phyloP scores from a whole-genome alignment of 2,113 vertebrate species.

The Tenebrosternarchus preto region DNA sequence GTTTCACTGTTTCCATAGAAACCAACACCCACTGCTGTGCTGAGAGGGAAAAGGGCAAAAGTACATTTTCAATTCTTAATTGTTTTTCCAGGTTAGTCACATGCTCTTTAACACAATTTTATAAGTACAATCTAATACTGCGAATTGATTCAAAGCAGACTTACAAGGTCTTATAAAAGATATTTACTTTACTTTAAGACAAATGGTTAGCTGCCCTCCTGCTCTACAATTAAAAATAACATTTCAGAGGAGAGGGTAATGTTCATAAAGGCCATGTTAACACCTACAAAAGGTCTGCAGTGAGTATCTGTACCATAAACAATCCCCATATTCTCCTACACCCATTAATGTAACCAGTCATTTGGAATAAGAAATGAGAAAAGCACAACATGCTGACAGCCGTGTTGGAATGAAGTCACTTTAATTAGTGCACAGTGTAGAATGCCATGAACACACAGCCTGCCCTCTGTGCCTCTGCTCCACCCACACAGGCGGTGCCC shows the following conservation, averaged over 20 bases:
- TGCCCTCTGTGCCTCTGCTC: not conserved
- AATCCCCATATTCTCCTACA: not conserved
- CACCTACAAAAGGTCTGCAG: not conserved
- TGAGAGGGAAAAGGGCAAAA: slow-evolving; percentile 62
- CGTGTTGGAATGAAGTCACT: not conserved
- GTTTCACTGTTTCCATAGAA: slow-evolving; percentile 99
- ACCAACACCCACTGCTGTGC: slow-evolving; percentile 89
- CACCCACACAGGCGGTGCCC: too few relatives aligned
- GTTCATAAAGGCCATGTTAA: not conserved
- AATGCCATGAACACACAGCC: slow-evolving; percentile 1
- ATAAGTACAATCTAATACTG: not conserved
- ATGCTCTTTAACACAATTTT: not conserved
- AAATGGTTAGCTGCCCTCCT: not conserved
- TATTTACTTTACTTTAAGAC: not conserved
- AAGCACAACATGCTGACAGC: slow-evolving; percentile 1
- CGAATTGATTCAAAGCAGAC: not conserved
- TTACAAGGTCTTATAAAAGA: not conserved
- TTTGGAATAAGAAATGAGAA: slow-evolving; percentile 1
- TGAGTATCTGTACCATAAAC: too few relatives aligned
- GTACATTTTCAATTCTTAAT: slow-evolving; percentile 30
- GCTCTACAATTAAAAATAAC: not conserved
- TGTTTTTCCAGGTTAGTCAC: slow-evolving; percentile 9
- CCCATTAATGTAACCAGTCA: not conserved
- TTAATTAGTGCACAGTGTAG: slow-evolving; percentile 24
- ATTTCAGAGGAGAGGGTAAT: not conserved